Percentiles rank a stretch among this genome's conserved stretches.
Evolutionary conservation across 2,113 vertebrate genomes (phyloP).

Genomic region (Ailurus styani): DNA sequence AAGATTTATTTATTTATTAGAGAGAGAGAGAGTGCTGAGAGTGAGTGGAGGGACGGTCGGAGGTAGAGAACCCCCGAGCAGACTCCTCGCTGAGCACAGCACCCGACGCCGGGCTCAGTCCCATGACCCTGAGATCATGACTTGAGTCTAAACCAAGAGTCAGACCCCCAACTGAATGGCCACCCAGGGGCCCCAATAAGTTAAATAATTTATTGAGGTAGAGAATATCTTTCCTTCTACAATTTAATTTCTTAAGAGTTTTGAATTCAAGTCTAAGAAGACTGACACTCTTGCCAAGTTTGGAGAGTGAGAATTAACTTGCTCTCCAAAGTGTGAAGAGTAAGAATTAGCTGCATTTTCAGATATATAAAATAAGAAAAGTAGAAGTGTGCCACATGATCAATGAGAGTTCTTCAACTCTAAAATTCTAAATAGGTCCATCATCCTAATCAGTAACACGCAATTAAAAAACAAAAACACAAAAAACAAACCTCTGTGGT

Average conservation of each 20-base stretch:
- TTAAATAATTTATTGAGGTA: background rate
- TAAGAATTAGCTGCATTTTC: background rate
- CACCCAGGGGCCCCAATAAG: background rate
- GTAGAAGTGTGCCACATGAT: background rate
- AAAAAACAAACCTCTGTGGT: background rate
- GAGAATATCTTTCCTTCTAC: background rate
- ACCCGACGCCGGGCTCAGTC: background rate
- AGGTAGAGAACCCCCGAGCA: background rate
- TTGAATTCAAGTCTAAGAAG: background rate
- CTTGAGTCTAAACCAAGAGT: background rate
- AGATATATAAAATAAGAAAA: background rate
- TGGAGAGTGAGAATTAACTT: background rate
- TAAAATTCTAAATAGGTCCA: background rate
- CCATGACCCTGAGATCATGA: background rate
- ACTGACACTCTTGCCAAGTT: background rate
- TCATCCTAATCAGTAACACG: background rate
- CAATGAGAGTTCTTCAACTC: background rate
- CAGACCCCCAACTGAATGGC: background rate
- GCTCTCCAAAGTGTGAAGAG: background rate
- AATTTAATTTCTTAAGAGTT: constrained; percentile 15
- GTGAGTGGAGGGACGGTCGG: background rate
- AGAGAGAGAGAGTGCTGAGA: background rate
- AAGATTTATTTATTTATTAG: background rate
- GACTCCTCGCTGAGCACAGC: background rate
- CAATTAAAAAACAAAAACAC: background rate